phyloP scores from a whole-genome alignment of 2,888 invertebrate genomes.

The Ichneumon xanthorius region DNA sequence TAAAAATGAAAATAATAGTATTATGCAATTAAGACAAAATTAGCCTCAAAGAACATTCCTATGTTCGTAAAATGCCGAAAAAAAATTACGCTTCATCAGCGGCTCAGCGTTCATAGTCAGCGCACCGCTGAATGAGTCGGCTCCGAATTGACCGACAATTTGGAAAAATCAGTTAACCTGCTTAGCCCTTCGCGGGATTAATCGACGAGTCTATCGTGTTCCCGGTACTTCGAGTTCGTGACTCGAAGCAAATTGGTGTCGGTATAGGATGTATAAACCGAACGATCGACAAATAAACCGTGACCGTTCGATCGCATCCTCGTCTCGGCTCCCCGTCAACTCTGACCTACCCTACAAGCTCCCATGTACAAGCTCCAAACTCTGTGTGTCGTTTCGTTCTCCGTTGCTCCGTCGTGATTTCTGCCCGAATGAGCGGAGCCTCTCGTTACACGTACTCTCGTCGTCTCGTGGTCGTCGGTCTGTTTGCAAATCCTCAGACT shows the following conservation, averaged over 20 bases:
- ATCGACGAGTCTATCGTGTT: neutral
- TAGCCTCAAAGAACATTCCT: neutral
- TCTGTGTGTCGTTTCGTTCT: constrained; percentile 44
- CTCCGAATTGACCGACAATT: neutral
- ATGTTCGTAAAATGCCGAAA: neutral
- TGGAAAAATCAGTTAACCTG: constrained; percentile 3
- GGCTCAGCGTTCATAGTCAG: neutral
- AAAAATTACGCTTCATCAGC: neutral
- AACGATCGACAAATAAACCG: constrained; percentile 59
- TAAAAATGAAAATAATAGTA: no score
- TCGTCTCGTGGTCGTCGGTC: constrained; percentile 64
- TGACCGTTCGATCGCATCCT: constrained; percentile 40
- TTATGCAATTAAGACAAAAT: neutral
- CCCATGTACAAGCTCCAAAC: constrained; percentile 8
- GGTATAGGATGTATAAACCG: constrained; percentile 30
- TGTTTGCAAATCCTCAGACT: constrained; percentile 71
- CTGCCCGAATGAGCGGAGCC: constrained; percentile 47
- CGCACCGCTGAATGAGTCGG: neutral
- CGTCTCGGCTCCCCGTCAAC: constrained; percentile 26
- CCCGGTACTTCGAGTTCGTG: constrained; percentile 50
- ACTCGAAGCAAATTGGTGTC: constrained; percentile 54
- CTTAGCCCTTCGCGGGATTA: neutral
- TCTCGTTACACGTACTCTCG: constrained; percentile 66
- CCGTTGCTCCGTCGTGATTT: constrained; percentile 48
- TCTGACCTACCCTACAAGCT: constrained; percentile 37